Percentiles rank a stretch among this genome's conserved stretches.
Evolutionary conservation across 1,140 invertebrate genomes (phyloP).

Genomic region (Calosoma granatense): DNA sequence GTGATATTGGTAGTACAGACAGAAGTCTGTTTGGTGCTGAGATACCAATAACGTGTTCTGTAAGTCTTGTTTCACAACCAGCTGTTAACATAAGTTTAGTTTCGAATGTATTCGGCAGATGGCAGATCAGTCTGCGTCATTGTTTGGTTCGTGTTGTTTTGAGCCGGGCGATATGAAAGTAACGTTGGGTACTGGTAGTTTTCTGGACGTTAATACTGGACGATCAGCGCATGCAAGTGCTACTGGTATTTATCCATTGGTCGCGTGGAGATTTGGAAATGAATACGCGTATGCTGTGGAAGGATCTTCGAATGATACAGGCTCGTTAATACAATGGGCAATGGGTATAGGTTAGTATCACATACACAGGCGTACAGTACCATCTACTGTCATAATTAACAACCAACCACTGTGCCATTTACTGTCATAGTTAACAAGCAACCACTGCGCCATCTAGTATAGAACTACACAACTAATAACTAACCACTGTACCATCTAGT

Average conservation of each 20-base stretch:
- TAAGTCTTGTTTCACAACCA: slow-evolving; percentile 38
- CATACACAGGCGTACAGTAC: no score
- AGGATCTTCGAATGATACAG: slow-evolving; percentile 77
- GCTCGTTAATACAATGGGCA: slow-evolving; percentile 79
- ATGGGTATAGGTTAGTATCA: slow-evolving; percentile 58
- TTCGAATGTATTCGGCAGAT: slow-evolving; percentile 35
- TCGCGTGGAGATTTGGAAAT: slow-evolving; percentile 75
- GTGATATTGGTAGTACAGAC: slow-evolving; percentile 57
- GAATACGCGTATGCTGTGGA: slow-evolving; percentile 70
- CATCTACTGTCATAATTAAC: no score
- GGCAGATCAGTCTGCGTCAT: slow-evolving; percentile 75
- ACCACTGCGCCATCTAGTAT: no score
- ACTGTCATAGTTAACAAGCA: no score
- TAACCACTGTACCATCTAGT: no score
- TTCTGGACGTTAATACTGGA: slow-evolving; percentile 84
- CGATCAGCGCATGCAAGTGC: slow-evolving; percentile 64
- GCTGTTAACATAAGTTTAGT: neutral
- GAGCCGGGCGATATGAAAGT: slow-evolving; percentile 74
- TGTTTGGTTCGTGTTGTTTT: slow-evolving; percentile 87
- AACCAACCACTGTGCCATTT: no score
- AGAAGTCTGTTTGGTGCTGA: slow-evolving; percentile 58
- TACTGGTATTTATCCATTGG: slow-evolving; percentile 75
- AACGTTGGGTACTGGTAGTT: slow-evolving; percentile 91
- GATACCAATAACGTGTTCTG: slow-evolving; percentile 68
- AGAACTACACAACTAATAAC: no score